Evolutionary conservation across 2,113 vertebrate species (phyloP).

Genomic region (Catharus bicknelli): DNA sequence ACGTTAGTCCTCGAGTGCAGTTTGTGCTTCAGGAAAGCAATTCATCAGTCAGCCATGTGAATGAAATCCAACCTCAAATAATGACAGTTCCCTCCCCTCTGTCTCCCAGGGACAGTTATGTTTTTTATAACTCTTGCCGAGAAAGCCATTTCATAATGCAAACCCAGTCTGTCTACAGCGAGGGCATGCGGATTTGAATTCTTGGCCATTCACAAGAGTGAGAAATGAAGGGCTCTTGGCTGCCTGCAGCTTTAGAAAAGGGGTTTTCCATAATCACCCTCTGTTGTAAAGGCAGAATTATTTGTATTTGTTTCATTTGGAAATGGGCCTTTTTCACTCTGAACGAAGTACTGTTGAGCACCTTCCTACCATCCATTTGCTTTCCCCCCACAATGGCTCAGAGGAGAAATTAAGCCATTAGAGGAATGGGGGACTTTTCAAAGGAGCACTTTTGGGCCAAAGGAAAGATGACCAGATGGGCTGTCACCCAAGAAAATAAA

Average conservation of each 20-base stretch:
- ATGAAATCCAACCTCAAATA: conserved; percentile 15
- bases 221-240: conserved; percentile 48
- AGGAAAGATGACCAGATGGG: conserved; percentile 51
- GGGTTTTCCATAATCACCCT: conserved; percentile 42
- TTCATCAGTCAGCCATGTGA: conserved; percentile 2
- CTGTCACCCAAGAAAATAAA: conserved; percentile 51
- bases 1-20: background rate
- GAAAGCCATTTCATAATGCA: conserved; percentile 11
- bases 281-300: conserved; percentile 49
- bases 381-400: background rate
- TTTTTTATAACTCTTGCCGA: conserved; percentile 25
- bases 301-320: conserved; percentile 62
- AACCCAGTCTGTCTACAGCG: background rate
- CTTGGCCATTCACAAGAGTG: conserved; percentile 10
- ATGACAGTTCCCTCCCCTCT: conserved; percentile 1
- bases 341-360: conserved; percentile 1
- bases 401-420: conserved; percentile 26
- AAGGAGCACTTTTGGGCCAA: conserved; percentile 8
- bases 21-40: conserved; percentile 14
- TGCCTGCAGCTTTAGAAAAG: conserved; percentile 27
- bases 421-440: conserved; percentile 24
- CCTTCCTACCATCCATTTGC: conserved; percentile 37
- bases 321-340: conserved; percentile 32
- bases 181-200: background rate
- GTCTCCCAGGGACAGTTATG: conserved; percentile 15